These are phyloP conservation scores for Hemicrepidius hirtus DNA, from an alignment of 2,888 invertebrate species.

Conservation along the genomic window DNA sequence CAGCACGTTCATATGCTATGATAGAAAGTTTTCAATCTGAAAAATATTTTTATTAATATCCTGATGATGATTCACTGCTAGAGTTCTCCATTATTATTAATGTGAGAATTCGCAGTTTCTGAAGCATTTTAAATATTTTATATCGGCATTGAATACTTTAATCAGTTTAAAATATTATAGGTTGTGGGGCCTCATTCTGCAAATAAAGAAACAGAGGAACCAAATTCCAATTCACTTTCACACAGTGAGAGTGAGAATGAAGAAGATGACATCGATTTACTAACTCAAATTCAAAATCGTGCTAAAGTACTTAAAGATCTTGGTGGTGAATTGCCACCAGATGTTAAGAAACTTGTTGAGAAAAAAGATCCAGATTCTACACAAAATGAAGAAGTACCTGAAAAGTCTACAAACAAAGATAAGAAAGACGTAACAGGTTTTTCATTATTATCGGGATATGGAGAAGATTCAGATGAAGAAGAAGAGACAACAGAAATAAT, in stretches of 20 bases:
- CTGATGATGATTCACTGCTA: constrained; percentile 70
- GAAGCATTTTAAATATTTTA: constrained; percentile 55
- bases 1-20: constrained; percentile 22
- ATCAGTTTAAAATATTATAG: constrained; percentile 10
- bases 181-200: constrained; percentile 1
- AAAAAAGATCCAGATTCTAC: constrained; percentile 14
- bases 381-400: background rate
- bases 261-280: constrained; percentile 69
- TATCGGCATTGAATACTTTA: background rate
- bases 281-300: constrained; percentile 70
- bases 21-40: constrained; percentile 72
- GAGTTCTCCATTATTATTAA: constrained; percentile 64
- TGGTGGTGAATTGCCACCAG: constrained; percentile 68
- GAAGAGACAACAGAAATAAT: constrained; percentile 44
- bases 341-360: constrained; percentile 64
- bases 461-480: constrained; percentile 74
- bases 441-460: constrained; percentile 75
- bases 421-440: constrained; percentile 62
- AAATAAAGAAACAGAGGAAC: background rate
- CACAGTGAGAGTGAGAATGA: constrained; percentile 53
- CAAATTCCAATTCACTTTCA: constrained; percentile 25
- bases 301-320: constrained; percentile 70
- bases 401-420: constrained; percentile 36
- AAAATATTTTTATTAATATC: constrained; percentile 50
- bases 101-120: constrained; percentile 69